Evolutionary conservation across 2,888 invertebrate species (phyloP).

Genomic region (Diogma glabrata): DNA sequence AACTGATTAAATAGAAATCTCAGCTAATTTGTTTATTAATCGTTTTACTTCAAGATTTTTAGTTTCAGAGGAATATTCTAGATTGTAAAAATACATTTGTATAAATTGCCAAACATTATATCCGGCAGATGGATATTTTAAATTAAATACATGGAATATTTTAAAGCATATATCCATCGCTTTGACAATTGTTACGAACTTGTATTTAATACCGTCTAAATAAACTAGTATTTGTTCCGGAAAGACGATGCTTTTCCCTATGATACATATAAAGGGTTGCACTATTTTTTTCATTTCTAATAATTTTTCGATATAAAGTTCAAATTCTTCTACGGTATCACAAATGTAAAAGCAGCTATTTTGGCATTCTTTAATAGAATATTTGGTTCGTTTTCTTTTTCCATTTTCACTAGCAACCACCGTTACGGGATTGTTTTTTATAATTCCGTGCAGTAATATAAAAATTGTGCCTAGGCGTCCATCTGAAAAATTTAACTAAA

Average conservation of each 20-base stretch:
- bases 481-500: no score
- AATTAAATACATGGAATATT: neutral
- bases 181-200: neutral
- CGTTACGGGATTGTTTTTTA: no score
- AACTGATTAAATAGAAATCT: no score
- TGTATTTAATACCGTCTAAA: neutral
- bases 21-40: no score
- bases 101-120: neutral
- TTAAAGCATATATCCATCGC: neutral
- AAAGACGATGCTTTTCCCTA: neutral
- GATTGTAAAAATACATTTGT: neutral
- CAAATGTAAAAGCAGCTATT: no score
- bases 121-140: neutral
- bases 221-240: neutral
- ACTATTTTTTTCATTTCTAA: neutral
- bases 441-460: no score
- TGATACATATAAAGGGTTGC: neutral
- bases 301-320: neutral
- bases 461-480: no score
- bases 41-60: no score
- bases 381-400: neutral
- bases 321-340: neutral
- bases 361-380: neutral
- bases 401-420: neutral
- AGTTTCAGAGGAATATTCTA: no score